Percentiles rank a stretch among this genome's conserved stretches.
Conservation (phyloP, 2,797 vertebrate genomes). For the Diplodus sargus region DNA sequence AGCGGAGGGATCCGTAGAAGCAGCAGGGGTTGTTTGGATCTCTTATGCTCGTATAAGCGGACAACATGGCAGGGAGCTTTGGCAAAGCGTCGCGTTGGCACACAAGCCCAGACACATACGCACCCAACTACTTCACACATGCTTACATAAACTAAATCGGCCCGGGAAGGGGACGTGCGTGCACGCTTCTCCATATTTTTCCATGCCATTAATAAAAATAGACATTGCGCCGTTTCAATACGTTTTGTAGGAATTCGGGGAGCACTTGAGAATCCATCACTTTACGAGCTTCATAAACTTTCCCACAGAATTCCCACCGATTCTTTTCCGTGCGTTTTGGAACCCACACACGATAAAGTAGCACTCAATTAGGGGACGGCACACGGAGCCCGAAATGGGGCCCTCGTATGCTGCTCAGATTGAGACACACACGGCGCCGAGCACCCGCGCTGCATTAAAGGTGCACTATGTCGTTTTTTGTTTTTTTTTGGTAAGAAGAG, state of each 20-base stretch:
- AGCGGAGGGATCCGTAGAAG: constrained; percentile 46
- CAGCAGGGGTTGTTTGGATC: constrained; percentile 54
- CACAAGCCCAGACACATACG: constrained; percentile 62
- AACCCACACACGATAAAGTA: constrained; percentile 61
- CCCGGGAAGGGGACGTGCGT: constrained; percentile 23
- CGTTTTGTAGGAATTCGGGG: constrained; percentile 71
- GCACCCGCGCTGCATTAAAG: constrained; percentile 23
- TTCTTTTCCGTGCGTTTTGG: constrained; percentile 53
- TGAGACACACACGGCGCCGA: constrained; percentile 51
- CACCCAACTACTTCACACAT: constrained; percentile 62
- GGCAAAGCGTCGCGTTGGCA: constrained; percentile 47
- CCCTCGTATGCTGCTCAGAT: constrained; percentile 39
- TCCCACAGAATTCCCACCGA: constrained; percentile 69
- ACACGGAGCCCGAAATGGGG: constrained; percentile 33
- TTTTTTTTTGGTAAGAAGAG: no score
- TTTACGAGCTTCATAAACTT: constrained; percentile 73
- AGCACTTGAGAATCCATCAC: constrained; percentile 73
- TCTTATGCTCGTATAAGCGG: constrained; percentile 46
- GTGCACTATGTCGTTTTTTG: no score
- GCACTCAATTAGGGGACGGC: constrained; percentile 61
- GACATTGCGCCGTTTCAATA: constrained; percentile 67
- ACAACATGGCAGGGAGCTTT: constrained; percentile 53
- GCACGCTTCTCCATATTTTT: constrained; percentile 61
- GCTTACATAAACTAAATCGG: constrained; percentile 72
- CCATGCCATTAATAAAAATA: constrained; percentile 72